A percentile compares a stretch with the other conserved stretches of the same genome.
Conservation (phyloP, 2,888 invertebrate genomes). For the Catonia carolina region DNA sequence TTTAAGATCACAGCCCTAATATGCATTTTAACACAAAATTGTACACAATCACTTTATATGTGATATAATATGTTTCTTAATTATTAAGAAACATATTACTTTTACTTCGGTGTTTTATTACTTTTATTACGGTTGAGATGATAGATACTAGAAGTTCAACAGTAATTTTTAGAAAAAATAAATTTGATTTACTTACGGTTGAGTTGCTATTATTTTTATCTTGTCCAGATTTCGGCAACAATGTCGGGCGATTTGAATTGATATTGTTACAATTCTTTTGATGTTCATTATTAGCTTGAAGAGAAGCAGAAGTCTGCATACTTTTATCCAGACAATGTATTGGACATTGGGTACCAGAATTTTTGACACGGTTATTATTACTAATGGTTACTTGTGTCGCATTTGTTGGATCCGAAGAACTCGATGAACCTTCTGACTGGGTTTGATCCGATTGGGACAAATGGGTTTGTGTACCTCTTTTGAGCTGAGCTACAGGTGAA, state of each 20-base stretch:
- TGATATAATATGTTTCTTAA: too few relatives aligned
- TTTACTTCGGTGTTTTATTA: too few relatives aligned
- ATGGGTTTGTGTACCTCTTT: conserved; percentile 19
- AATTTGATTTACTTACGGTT: neutral
- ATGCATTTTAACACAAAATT: too few relatives aligned
- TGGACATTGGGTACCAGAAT: conserved; percentile 46
- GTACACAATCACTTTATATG: too few relatives aligned
- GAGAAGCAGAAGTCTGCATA: conserved; percentile 58
- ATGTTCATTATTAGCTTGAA: conserved; percentile 5
- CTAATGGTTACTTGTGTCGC: conserved; percentile 11
- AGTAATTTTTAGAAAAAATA: too few relatives aligned
- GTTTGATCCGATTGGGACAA: neutral
- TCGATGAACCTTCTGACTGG: conserved; percentile 3
- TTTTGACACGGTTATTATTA: conserved; percentile 12
- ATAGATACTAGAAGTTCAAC: too few relatives aligned
- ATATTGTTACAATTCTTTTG: neutral
- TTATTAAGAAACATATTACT: too few relatives aligned
- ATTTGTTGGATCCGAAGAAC: conserved; percentile 20
- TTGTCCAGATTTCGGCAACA: neutral
- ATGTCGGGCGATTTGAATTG: neutral
- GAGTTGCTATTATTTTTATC: neutral
- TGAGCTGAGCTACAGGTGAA: conserved; percentile 6
- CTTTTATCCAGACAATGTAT: conserved; percentile 59
- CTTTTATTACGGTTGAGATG: too few relatives aligned
- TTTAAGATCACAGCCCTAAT: too few relatives aligned